Evolutionary conservation across 2,797 vertebrate species (phyloP).

Genomic region (Fratercula arctica): DNA sequence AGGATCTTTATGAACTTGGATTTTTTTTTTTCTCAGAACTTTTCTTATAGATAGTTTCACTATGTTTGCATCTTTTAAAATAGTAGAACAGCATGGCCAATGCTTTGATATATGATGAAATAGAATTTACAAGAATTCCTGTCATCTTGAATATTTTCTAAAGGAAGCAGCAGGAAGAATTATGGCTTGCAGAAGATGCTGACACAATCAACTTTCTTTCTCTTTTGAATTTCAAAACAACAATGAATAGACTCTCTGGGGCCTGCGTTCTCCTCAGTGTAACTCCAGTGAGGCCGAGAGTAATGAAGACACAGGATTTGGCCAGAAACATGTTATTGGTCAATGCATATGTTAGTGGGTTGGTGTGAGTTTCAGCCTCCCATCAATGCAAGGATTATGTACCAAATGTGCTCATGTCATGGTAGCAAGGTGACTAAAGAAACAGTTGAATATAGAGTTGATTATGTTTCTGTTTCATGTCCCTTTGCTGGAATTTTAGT

Average conservation of each 20-base stretch:
- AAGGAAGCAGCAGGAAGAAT: not conserved
- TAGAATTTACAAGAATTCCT: slow-evolving; percentile 6
- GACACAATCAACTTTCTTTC: not conserved
- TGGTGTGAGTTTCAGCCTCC: not conserved
- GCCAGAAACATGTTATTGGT: not conserved
- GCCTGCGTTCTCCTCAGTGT: not conserved
- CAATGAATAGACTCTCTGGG: not conserved
- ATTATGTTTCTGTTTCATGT: not conserved
- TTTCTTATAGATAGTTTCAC: not conserved
- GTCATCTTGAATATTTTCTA: not conserved
- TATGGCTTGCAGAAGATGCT: not conserved
- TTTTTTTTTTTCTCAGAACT: not conserved
- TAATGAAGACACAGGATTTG: not conserved
- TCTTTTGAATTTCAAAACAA: not conserved
- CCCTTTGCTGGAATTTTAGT: not conserved
- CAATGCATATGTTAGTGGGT: not conserved
- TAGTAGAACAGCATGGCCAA: not conserved
- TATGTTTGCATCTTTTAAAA: not conserved
- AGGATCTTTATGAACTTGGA: not conserved
- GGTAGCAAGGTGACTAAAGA: not conserved
- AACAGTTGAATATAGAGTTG: not conserved
- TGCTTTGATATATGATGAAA: not conserved
- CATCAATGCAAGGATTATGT: not conserved
- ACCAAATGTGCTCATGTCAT: fast-evolving
- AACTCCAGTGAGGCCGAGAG: not conserved